These are phyloP conservation scores for Scortum barcoo DNA, from an alignment of 2,113 vertebrate genomes.

Conservation along the genomic window DNA sequence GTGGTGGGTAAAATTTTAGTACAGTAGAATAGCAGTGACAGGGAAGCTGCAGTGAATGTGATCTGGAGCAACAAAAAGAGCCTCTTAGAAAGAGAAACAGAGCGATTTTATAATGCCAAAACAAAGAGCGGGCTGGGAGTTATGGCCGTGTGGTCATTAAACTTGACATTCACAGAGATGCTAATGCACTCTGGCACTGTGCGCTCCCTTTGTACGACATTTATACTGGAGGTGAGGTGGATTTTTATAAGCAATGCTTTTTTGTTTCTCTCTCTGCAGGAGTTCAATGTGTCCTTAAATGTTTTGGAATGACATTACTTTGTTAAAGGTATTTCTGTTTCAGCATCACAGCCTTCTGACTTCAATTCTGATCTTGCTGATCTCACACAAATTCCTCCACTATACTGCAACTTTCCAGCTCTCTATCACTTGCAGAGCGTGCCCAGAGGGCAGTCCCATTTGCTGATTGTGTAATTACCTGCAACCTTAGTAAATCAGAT, in stretches of 20 bases:
- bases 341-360: neutral
- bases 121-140: conserved; percentile 19
- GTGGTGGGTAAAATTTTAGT: neutral
- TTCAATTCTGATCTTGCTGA: conserved; percentile 17
- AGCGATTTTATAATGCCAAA: conserved; percentile 36
- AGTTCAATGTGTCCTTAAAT: conserved; percentile 1
- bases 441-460: conserved; percentile 17
- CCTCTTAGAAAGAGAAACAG: neutral
- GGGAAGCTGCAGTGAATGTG: neutral
- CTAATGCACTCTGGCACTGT: conserved; percentile 29
- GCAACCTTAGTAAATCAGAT: conserved; percentile 38
- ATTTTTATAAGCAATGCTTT: conserved; percentile 13
- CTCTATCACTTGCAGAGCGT: neutral
- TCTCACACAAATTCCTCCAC: conserved; percentile 7
- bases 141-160: conserved; percentile 43
- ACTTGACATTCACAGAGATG: conserved; percentile 53
- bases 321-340: conserved; percentile 4
- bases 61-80: neutral
- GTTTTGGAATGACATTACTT: conserved; percentile 16
- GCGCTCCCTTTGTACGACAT: conserved; percentile 19
- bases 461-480: conserved; percentile 41
- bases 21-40: neutral
- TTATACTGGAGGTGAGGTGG: conserved; percentile 8
- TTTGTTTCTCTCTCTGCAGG: conserved; percentile 11
- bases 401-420: conserved; percentile 20